Evolutionary conservation across 2,797 vertebrate species (phyloP), one percentile per base, ranked within the genome.

Genomic region (Pseudomugil tenellus): DNA sequence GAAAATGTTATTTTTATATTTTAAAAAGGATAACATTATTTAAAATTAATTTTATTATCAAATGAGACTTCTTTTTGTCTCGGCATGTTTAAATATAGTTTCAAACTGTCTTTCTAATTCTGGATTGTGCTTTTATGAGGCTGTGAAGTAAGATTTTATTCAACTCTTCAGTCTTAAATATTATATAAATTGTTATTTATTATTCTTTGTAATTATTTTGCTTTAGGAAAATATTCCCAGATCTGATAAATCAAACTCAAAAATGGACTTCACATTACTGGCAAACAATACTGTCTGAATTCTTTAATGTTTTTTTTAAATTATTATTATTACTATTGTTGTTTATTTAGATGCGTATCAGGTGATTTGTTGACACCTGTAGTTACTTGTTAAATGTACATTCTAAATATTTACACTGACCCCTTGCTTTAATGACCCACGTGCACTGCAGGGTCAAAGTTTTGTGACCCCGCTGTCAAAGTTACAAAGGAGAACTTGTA

Each of bases 341-440:
- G 3, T 29, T 29, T 29, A 3, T 29, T 29, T 3, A 12, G 12
- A 37, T 37, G 35, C 1, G 3, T 14, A 16, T 16, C 35, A 37
- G 4, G 35, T 37, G 35, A 37, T 3, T n/a, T 37, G 35, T 37
- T 37, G 35, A 14, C 14, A 37, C 35, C 13, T 14, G 2, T 12
- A 16, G 35, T 37, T 37, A 12, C 10, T 35, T 35, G 4, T 56
- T 26, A 21, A 57, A 16, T 59, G 21, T 48, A 28, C 35, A 51
- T 28, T 28, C 11, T 4, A 6, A 25, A 11, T 53, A 4, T 72
- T 72, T 58, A 32, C 23, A 58, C 29, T 63, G 54, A 34, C 17
- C 39, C 9, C 4, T n/a, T 39, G 26, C 1, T 0, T 59, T 73
- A 7, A 63, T 4, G 0, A 12, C 9, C 60, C 0, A 21, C 13